Conservation (phyloP, 2,113 vertebrate genomes). For the Xiphophorus maculatus region DNA sequence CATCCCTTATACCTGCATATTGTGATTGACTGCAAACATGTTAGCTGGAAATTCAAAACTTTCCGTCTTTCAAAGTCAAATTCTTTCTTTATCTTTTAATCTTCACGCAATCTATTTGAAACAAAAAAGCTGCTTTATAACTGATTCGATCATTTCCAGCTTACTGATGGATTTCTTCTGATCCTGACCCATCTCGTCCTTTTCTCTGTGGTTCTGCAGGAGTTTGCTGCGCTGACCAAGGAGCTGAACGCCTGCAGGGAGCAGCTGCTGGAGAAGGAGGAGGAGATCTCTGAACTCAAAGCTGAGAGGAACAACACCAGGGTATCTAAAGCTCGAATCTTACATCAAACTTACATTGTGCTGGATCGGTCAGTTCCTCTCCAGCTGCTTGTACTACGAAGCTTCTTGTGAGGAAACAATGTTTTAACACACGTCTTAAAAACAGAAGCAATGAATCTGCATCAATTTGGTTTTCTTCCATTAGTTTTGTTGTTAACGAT, state of each 20-base stretch:
- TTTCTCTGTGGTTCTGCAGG: slow-evolving; percentile 76
- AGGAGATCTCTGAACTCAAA: slow-evolving; percentile 98
- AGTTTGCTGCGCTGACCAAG: slow-evolving; percentile 98
- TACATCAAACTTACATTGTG: background rate
- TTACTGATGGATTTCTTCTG: slow-evolving; percentile 7
- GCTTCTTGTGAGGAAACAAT: background rate
- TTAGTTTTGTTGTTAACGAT: background rate
- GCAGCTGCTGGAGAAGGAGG: slow-evolving; percentile 97
- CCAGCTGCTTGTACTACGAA: no score
- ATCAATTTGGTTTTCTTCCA: background rate
- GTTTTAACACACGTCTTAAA: no score
- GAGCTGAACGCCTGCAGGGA: slow-evolving; percentile 96
- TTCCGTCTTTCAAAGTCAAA: slow-evolving; percentile 9
- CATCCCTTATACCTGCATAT: no score
- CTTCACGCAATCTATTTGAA: background rate
- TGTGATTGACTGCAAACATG: background rate
- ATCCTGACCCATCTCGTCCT: slow-evolving; percentile 34
- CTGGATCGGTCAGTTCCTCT: background rate
- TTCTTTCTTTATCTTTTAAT: background rate
- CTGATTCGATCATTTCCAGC: slow-evolving; percentile 11
- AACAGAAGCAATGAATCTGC: background rate
- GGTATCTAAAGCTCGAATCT: slow-evolving; percentile 45
- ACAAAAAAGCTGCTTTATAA: background rate
- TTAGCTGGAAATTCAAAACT: slow-evolving; percentile 11
- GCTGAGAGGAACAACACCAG: slow-evolving; percentile 98